Percentiles rank a stretch among this genome's conserved stretches.
Conservation (phyloP, 2,797 vertebrate species). For the Sternarchorhynchus goeldii region DNA sequence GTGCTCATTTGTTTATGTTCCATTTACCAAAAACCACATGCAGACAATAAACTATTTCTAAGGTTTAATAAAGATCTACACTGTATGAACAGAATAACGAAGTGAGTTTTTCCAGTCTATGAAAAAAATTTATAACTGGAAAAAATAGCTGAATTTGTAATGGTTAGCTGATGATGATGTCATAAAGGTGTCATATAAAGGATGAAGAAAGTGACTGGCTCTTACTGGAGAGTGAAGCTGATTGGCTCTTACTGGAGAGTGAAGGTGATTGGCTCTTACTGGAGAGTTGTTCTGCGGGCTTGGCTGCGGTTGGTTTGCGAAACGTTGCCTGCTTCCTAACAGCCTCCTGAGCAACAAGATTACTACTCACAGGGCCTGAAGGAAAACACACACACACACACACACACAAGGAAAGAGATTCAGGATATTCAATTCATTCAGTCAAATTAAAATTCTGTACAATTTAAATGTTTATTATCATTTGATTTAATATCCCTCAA, state of each 20-base stretch:
- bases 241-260: slow-evolving; percentile 66
- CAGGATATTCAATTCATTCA: neutral
- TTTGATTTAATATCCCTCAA: neutral
- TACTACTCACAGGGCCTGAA: slow-evolving; percentile 73
- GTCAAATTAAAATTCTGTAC: neutral
- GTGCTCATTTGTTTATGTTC: no score
- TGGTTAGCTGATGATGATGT: neutral
- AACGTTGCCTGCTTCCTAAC: slow-evolving; percentile 67
- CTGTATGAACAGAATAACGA: no score
- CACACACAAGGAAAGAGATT: neutral
- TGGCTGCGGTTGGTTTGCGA: slow-evolving; percentile 67
- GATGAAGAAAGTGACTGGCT: neutral
- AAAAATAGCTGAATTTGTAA: neutral
- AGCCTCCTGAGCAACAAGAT: slow-evolving; percentile 70
- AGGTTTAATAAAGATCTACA: no score
- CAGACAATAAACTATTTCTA: no score
- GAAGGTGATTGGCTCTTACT: slow-evolving; percentile 63
- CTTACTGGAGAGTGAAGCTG: neutral
- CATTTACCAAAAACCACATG: no score
- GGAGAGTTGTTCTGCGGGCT: slow-evolving; percentile 63
- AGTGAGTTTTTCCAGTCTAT: neutral
- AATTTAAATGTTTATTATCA: neutral
- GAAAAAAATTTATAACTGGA: slow-evolving; percentile 8
- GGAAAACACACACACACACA: slow-evolving; percentile 21
- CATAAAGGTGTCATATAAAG: neutral